Evolutionary conservation across 2,888 invertebrate species (phyloP).

Genomic region (Strigamia maritima): DNA sequence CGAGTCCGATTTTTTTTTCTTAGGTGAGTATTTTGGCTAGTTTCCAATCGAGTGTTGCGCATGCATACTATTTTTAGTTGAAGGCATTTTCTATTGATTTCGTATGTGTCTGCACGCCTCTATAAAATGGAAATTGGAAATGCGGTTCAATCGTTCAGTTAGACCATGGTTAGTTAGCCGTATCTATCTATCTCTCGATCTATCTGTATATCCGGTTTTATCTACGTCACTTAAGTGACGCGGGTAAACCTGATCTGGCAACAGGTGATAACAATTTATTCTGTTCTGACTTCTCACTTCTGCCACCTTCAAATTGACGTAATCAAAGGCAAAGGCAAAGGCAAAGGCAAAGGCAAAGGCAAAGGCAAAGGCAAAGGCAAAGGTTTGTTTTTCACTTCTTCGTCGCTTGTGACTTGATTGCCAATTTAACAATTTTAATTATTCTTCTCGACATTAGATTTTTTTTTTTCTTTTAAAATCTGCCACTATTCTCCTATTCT

Average conservation of each 20-base stretch:
- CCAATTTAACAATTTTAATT: neutral
- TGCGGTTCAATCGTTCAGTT: conserved; percentile 15
- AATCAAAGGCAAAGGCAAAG: too few species aligned
- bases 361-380: too few species aligned
- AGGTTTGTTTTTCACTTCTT: neutral
- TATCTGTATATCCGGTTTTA: neutral
- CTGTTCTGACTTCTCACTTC: too few species aligned
- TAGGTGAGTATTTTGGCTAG: neutral
- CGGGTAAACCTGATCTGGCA: neutral
- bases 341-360: too few species aligned
- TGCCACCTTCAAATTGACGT: neutral
- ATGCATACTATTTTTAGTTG: neutral
- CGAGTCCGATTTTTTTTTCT: neutral
- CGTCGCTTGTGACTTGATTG: neutral
- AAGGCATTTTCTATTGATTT: conserved; percentile 3
- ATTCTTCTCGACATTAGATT: neutral
- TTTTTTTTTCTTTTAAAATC: neutral
- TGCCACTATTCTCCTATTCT: neutral
- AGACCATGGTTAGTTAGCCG: too few species aligned
- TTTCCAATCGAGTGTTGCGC: conserved; percentile 5
- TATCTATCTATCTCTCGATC: too few species aligned
- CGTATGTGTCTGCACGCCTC: neutral
- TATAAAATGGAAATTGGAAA: neutral
- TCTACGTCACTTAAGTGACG: neutral
- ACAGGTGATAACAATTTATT: neutral